Percentiles rank a stretch among this genome's conserved stretches.
Conservation (phyloP, 2,797 vertebrate species). For the Spinus olivaceus region DNA sequence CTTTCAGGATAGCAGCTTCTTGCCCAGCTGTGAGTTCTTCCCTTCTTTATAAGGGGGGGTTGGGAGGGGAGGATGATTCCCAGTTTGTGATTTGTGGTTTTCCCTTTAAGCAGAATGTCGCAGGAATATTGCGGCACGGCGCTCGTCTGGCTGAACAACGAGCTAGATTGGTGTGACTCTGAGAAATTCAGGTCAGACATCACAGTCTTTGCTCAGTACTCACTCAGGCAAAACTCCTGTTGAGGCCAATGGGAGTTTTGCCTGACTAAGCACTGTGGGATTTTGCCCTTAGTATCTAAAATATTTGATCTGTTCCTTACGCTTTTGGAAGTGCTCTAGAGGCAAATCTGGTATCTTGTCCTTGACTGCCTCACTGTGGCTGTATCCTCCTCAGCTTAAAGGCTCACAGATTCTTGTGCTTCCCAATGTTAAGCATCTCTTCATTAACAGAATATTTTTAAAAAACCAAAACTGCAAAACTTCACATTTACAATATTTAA, state of each 20-base stretch:
- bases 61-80: background rate
- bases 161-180: background rate
- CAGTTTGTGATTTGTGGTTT: background rate
- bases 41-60: background rate
- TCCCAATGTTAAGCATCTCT: background rate
- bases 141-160: background rate
- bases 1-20: background rate
- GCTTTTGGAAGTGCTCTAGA: background rate
- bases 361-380: constrained; percentile 61
- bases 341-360: background rate
- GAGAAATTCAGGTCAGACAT: constrained; percentile 24
- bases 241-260: constrained; percentile 12
- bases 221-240: background rate
- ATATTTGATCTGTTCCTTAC: constrained; percentile 20
- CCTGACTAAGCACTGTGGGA: constrained; percentile 14
- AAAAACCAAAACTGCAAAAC: no score
- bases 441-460: background rate
- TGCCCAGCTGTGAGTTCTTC: background rate
- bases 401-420: background rate
- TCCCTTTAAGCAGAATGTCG: background rate
- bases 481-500: background rate
- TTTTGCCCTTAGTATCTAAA: constrained; percentile 28
- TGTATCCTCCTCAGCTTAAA: background rate
- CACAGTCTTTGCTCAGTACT: background rate
- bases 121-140: background rate